Evolutionary conservation across 2,797 vertebrate species (phyloP).

Genomic region (Denticeps clupeoides): DNA sequence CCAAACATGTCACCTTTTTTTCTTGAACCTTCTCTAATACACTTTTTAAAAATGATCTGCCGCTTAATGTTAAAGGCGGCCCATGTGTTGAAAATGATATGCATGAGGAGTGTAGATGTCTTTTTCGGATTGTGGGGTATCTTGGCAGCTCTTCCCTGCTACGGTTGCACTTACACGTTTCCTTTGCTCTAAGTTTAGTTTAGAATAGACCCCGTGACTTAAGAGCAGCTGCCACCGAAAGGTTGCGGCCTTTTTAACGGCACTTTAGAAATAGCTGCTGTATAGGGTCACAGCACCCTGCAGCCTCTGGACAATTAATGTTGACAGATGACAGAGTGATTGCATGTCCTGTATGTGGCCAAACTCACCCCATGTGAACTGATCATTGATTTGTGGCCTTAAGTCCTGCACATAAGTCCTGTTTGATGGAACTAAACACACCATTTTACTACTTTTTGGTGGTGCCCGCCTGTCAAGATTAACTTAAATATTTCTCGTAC

Average conservation of each 20-base stretch:
- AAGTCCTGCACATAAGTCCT: too few relatives aligned
- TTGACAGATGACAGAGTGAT: not conserved
- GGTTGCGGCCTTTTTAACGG: conserved; percentile 31
- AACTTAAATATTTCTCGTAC: too few relatives aligned
- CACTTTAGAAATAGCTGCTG: conserved; percentile 25
- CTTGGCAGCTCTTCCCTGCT: conserved; percentile 1
- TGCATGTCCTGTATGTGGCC: not conserved
- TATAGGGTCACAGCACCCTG: conserved; percentile 7
- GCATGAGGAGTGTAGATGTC: not conserved
- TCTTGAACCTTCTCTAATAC: too few relatives aligned
- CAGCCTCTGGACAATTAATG: not conserved
- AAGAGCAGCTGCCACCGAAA: conserved; percentile 32
- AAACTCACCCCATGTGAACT: too few relatives aligned
- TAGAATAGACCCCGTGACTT: conserved; percentile 26
- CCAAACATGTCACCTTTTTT: too few relatives aligned
- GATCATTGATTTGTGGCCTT: too few relatives aligned
- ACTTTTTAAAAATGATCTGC: too few relatives aligned
- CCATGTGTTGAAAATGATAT: not conserved
- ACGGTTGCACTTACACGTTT: conserved; percentile 23
- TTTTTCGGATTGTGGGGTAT: conserved; percentile 3
- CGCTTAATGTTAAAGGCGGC: not conserved
- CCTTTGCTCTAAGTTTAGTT: conserved; percentile 34
- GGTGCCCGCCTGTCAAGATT: too few relatives aligned
- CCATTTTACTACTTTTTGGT: too few relatives aligned
- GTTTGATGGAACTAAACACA: too few relatives aligned